phyloP scores from a whole-genome alignment of 2,113 vertebrate species.

The Sisor rabdophorus region DNA sequence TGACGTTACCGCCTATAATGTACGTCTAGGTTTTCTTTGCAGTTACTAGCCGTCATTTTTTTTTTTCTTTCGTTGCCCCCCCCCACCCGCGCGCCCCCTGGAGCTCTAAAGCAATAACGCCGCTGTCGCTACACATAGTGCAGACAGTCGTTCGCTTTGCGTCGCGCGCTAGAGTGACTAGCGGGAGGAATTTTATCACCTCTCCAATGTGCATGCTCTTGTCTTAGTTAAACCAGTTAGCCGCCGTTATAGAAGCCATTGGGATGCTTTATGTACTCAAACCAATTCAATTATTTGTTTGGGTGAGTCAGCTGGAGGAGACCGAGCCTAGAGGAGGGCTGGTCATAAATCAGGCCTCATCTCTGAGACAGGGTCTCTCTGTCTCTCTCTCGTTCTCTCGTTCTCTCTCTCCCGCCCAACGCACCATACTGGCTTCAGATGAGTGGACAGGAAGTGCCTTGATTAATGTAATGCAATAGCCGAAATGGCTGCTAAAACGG shows the following conservation, averaged over 20 bases:
- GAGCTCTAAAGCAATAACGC: conserved; percentile 8
- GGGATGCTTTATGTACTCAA: conserved; percentile 78
- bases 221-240: conserved; percentile 75
- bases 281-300: conserved; percentile 86
- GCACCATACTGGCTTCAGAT: conserved; percentile 70
- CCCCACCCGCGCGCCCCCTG: background rate
- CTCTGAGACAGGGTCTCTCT: conserved; percentile 25
- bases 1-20: background rate
- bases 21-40: conserved; percentile 11
- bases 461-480: conserved; percentile 90
- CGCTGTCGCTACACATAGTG: conserved; percentile 22
- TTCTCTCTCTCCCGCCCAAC: background rate
- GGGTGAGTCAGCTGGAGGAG: conserved; percentile 65
- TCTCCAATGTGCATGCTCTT: conserved; percentile 60
- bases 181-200: conserved; percentile 57
- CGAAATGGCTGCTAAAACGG: conserved; percentile 82
- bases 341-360: conserved; percentile 80
- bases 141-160: conserved; percentile 29
- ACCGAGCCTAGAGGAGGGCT: conserved; percentile 59
- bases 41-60: background rate
- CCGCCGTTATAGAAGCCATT: conserved; percentile 74
- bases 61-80: background rate
- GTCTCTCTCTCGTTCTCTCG: conserved; percentile 11
- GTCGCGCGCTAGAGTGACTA: conserved; percentile 35
- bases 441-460: conserved; percentile 79